Percentiles rank a stretch among this genome's conserved stretches.
Evolutionary conservation across 2,797 vertebrate species (phyloP).

Genomic region (Crocodylus rhombifer): DNA sequence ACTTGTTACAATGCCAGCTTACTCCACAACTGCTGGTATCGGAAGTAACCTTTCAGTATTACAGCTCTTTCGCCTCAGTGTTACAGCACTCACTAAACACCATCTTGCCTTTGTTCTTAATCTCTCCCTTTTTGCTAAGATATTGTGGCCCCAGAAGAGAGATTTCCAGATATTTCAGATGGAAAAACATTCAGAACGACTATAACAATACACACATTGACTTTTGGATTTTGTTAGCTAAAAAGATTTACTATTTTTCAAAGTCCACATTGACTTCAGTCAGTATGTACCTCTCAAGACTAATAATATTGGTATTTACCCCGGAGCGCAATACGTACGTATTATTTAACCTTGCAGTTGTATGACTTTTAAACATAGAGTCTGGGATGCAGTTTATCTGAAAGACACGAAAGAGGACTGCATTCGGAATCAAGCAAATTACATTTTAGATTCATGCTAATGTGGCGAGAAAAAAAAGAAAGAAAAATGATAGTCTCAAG

Average conservation of each 20-base stretch:
- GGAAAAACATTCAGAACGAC: neutral
- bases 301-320: neutral
- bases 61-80: neutral
- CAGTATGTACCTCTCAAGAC: neutral
- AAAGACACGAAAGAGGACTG: neutral
- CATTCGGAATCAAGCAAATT: neutral
- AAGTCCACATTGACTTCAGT: neutral
- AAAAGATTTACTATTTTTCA: neutral
- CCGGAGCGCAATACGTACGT: neutral
- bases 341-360: neutral
- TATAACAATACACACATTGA: neutral
- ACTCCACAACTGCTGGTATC: neutral
- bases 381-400: neutral
- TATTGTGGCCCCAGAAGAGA: neutral
- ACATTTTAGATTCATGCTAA: neutral
- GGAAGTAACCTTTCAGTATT: neutral
- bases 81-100: neutral
- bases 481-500: constrained; percentile 38
- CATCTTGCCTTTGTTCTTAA: neutral
- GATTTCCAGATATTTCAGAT: neutral
- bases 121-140: neutral
- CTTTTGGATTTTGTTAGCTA: neutral
- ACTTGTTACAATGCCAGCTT: neutral
- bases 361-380: constrained; percentile 15
- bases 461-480: neutral